Base-by-base conservation (phyloP, 2,888 invertebrate genomes). In the Xestia c-nigrum region DNA sequence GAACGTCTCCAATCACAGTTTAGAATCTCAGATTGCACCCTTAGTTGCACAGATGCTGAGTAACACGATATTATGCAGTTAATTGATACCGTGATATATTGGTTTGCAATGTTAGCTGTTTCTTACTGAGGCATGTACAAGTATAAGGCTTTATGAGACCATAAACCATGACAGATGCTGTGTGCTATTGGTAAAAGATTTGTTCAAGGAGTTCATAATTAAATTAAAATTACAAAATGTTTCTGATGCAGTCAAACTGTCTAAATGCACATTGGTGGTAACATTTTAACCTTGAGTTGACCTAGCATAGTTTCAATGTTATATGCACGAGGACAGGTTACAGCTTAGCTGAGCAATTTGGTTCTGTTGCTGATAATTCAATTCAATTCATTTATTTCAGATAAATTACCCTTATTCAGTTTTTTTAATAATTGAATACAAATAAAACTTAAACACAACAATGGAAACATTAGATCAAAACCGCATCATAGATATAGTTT, bases 51-150 rank as follows among this genome's bases (percentile, higher is more conserved):
- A 75, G 73, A 83, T 79, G 82, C 63, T 71, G 71, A 67, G 85
- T 80, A 83, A 85, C 50, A 61, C 68, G 40, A 85, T 86, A 85
- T 72, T 66, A 43, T 59, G n/a, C 43, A 74, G 72, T 83, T 86
- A 67, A 79, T 83, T 85, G 86, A 84, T 79, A 80, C 71, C 12
- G 74, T 83, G 83, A 86, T 75, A 83, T 76, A 86, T 86, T 80
- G 73, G 55, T 61, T 74, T 77, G 72, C 67, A 63, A 80, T 85
- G 59, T 77, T 63, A 74, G 69, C 80, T 57, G 55, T 72, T 61
- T 70, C 73, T 76, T 72, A 61, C 71, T 79, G 71, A 83, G 66
- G 74, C 72, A 83, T 72, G 31, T 31, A 64, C n/a, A 76, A 38
- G 31, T 31, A 64, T 24, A 76, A 38, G 70, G 61, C 52, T 81